Conservation (phyloP, 2,797 vertebrate species). For the Leptatherina wallacei region DNA sequence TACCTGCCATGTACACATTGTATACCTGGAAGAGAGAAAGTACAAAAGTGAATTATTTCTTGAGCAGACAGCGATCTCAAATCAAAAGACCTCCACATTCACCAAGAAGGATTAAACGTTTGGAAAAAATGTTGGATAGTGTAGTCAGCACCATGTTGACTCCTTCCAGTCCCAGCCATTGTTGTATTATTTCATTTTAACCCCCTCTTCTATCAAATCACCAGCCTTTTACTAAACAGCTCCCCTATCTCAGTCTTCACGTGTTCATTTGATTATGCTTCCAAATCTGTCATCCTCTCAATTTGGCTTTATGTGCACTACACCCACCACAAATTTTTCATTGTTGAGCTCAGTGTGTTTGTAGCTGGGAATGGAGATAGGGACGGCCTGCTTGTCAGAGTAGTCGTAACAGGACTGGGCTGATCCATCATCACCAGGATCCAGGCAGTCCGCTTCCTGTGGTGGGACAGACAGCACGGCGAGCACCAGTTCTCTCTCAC, state of each 20-base stretch:
- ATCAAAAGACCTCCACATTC: not conserved
- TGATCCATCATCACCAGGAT: conserved; percentile 91
- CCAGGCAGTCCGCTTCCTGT: conserved; percentile 92
- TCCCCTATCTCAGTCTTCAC: not conserved
- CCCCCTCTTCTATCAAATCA: not conserved
- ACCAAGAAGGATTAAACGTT: not conserved
- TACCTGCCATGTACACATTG: conserved; percentile 96
- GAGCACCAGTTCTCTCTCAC: conserved; percentile 92
- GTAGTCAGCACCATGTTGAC: not conserved
- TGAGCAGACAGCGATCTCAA: not conserved
- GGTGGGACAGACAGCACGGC: conserved; percentile 94
- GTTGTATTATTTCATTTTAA: not conserved
- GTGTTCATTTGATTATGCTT: not conserved
- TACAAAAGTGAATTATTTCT: not conserved
- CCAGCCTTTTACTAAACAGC: not conserved
- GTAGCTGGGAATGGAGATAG: conserved; percentile 97
- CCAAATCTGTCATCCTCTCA: conserved; percentile 1
- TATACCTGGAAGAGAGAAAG: conserved; percentile 82
- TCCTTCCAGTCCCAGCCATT: not conserved
- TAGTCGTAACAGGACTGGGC: conserved; percentile 96
- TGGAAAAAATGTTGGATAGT: not conserved
- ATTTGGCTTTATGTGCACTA: not conserved
- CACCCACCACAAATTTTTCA: conserved; percentile 96
- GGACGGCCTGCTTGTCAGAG: conserved; percentile 96
- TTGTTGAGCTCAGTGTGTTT: conserved; percentile 95